Conservation (phyloP, 2,113 vertebrate genomes). For the Tamias sibiricus region DNA sequence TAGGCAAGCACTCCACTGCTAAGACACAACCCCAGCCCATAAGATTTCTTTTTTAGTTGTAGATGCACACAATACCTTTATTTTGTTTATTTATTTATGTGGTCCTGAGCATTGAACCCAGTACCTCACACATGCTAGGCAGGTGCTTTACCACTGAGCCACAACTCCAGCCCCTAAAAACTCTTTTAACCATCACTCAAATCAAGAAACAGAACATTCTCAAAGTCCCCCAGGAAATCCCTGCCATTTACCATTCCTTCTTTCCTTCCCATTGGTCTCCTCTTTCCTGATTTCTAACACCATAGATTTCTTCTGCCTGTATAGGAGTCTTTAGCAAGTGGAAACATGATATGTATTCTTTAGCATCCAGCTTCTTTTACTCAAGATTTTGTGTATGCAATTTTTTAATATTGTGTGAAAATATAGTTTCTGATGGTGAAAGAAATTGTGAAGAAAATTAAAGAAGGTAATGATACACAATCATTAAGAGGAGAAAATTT, state of each 20-base stretch:
- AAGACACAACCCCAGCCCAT: too few species aligned
- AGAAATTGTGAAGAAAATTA: conserved; percentile 4
- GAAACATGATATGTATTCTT: neutral
- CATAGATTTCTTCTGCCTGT: neutral
- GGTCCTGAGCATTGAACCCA: too few species aligned
- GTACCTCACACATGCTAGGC: too few species aligned
- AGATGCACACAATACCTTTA: too few species aligned
- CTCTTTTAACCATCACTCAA: neutral
- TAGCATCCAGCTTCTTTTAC: neutral
- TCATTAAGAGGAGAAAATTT: neutral
- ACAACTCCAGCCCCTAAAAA: neutral
- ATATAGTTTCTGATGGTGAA: conserved; percentile 23
- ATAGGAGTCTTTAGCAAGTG: neutral
- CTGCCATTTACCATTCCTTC: neutral
- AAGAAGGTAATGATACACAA: neutral
- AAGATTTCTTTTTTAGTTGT: too few species aligned
- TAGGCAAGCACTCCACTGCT: too few species aligned
- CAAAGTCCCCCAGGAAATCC: neutral
- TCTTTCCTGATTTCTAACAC: conserved; percentile 21
- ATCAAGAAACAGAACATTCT: neutral
- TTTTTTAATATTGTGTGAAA: conserved; percentile 17
- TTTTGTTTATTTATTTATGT: too few species aligned
- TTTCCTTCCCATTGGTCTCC: neutral
- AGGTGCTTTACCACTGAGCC: too few species aligned
- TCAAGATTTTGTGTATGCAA: neutral